Base-by-base conservation (phyloP, 2,797 vertebrate species). In the Bradypus variegatus region DNA sequence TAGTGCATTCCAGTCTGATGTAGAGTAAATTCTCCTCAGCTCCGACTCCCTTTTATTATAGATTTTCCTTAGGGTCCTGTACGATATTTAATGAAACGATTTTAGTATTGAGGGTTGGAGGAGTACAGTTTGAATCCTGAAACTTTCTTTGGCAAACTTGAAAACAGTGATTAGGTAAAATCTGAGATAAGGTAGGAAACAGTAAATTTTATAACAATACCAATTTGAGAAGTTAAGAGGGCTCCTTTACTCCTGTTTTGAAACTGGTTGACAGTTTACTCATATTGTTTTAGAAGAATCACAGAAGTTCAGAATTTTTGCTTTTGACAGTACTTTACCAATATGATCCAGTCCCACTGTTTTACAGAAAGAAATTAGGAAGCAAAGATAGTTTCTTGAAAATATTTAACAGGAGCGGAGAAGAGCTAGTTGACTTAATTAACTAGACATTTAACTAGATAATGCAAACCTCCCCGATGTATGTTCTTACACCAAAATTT, bases 1-100 rank as follows among this genome's bases (percentile, higher is more conserved):
- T 96, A 96, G 94, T 92, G 85, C 84, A 89, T 97, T 96, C 45
- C 92, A 95, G 76, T 76, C 23, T 95, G 62, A 58, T 67, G 65
- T 93, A 53, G 72, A 88, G 62, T 90, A 36, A 90, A 76, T 94
- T 96, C 72, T 90, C 69, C 53, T 91, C 62, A 38, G 38, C 72
- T 94, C 2, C 21, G 50, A 8, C 31, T 81, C 25, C 33, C 65
- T 90, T 88, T 91, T 50, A 23, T 73, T 58, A 18, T 1, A 8
- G 8, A 67, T 89, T 94, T 95, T 89, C 67, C 31, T 89, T 84
- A 58, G n/a, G 92, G 91, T 72, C 67, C 72, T 36, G 72, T 86
- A 76, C 9, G 50, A 72, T 90, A 38, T 36, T 3, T 94, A 36
- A 76, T 94, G 64, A 92, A 92, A 88, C 45, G 88, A 27, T 73